These are phyloP conservation scores for Tachina fera DNA, from an alignment of 2,888 invertebrate species.

Conservation along the genomic window DNA sequence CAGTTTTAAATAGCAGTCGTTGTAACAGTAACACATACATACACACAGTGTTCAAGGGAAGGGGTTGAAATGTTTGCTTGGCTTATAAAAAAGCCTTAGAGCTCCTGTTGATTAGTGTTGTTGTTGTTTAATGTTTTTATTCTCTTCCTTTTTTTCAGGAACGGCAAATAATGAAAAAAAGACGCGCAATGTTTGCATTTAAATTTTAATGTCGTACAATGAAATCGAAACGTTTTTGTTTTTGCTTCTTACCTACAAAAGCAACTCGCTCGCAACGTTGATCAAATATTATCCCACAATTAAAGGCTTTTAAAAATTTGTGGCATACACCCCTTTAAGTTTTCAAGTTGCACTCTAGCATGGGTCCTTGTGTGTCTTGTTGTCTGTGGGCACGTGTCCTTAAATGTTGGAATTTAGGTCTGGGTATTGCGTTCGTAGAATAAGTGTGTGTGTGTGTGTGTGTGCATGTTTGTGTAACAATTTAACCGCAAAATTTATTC, in stretches of 20 bases:
- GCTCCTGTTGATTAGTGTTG: slow-evolving; percentile 61
- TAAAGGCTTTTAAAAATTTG: slow-evolving; percentile 76
- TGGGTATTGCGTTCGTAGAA: slow-evolving; percentile 29
- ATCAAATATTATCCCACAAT: slow-evolving; percentile 81
- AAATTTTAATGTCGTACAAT: slow-evolving; percentile 57
- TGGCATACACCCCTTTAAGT: slow-evolving; percentile 50
- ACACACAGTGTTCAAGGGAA: slow-evolving; percentile 4
- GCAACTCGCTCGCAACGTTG: slow-evolving; percentile 65
- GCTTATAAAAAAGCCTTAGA: slow-evolving; percentile 51
- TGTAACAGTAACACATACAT: slow-evolving; percentile 30
- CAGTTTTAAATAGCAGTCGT: slow-evolving; percentile 28
- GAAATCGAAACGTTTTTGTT: slow-evolving; percentile 69
- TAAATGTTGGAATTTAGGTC: slow-evolving; percentile 65
- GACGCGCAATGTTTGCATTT: slow-evolving; percentile 57
- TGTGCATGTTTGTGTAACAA: slow-evolving; percentile 74
- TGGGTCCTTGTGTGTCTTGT: slow-evolving; percentile 30
- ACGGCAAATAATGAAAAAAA: slow-evolving; percentile 15
- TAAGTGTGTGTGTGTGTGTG: background rate
- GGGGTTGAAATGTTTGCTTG: slow-evolving; percentile 57
- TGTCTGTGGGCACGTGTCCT: slow-evolving; percentile 74
- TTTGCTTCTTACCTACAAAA: slow-evolving; percentile 12
- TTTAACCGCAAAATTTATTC: slow-evolving; percentile 81
- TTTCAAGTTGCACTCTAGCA: slow-evolving; percentile 29
- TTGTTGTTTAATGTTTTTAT: slow-evolving; percentile 47
- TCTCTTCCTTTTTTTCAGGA: background rate